These are phyloP conservation scores for Leucosticte australis DNA, from an alignment of 2,113 vertebrate genomes.

Conservation along the genomic window DNA sequence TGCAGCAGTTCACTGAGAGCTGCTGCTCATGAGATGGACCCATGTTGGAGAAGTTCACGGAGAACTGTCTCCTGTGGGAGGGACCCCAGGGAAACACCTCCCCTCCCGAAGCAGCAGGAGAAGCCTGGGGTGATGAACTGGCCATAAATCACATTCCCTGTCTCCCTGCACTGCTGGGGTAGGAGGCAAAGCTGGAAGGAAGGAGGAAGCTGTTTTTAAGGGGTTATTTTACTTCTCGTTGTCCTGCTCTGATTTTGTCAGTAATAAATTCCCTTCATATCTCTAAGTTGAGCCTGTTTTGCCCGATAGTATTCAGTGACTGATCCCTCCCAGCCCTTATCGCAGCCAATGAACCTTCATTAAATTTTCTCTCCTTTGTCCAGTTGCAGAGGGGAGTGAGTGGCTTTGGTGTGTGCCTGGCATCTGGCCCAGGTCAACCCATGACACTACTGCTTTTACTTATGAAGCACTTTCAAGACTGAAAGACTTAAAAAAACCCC, in stretches of 20 bases:
- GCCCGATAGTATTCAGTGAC: background rate
- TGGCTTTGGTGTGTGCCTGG: background rate
- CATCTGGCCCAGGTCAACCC: background rate
- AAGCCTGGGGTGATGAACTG: background rate
- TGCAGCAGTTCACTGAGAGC: background rate
- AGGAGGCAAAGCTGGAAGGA: background rate
- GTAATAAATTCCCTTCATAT: background rate
- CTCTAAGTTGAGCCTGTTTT: background rate
- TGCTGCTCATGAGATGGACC: background rate
- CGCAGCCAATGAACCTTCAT: fast-evolving
- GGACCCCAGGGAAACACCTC: background rate
- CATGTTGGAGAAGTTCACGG: background rate
- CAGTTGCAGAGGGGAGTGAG: background rate
- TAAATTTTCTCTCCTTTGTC: background rate
- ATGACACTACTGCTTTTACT: background rate
- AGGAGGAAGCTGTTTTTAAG: background rate
- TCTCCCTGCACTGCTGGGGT: background rate
- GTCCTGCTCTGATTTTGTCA: background rate
- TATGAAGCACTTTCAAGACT: background rate
- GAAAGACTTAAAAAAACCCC: background rate
- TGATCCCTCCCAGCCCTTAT: background rate
- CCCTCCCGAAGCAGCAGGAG: background rate
- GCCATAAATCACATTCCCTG: background rate
- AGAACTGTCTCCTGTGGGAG: background rate
- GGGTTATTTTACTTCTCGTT: background rate